phyloP scores from a whole-genome alignment of 1,140 invertebrate genomes.

The Lasioglossum baleicum region DNA sequence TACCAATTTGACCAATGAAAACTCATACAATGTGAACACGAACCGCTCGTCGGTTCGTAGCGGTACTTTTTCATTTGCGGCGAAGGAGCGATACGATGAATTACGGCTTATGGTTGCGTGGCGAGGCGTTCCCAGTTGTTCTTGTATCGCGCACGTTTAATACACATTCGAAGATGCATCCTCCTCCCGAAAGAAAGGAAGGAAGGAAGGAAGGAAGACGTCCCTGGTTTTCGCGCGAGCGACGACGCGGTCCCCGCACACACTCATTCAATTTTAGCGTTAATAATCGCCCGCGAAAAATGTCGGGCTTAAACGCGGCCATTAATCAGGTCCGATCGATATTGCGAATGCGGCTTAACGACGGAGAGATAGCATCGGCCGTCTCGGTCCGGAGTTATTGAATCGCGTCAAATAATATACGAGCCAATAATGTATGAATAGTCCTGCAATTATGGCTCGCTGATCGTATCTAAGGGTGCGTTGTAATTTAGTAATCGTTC shows the following conservation, averaged over 20 bases:
- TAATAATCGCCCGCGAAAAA: conserved; percentile 69
- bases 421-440: conserved; percentile 75
- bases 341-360: conserved; percentile 72
- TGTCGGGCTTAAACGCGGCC: conserved; percentile 61
- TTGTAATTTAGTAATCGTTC: conserved; percentile 69
- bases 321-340: conserved; percentile 73
- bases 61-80: conserved; percentile 51
- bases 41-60: conserved; percentile 8
- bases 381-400: conserved; percentile 69
- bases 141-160: conserved; percentile 38
- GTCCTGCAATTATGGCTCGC: conserved; percentile 69
- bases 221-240: conserved; percentile 55
- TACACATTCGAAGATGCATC: conserved; percentile 54
- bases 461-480: conserved; percentile 67
- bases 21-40: neutral
- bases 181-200: neutral
- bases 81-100: conserved; percentile 47
- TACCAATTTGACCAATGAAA: too few relatives aligned
- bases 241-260: conserved; percentile 41
- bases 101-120: conserved; percentile 42
- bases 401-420: conserved; percentile 76
- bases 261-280: conserved; percentile 72
- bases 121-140: conserved; percentile 58
- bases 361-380: conserved; percentile 67
- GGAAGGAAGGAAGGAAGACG: neutral